Evolutionary conservation across 2,113 vertebrate species (phyloP).

Genomic region (Paracanthobrama guichenoti): DNA sequence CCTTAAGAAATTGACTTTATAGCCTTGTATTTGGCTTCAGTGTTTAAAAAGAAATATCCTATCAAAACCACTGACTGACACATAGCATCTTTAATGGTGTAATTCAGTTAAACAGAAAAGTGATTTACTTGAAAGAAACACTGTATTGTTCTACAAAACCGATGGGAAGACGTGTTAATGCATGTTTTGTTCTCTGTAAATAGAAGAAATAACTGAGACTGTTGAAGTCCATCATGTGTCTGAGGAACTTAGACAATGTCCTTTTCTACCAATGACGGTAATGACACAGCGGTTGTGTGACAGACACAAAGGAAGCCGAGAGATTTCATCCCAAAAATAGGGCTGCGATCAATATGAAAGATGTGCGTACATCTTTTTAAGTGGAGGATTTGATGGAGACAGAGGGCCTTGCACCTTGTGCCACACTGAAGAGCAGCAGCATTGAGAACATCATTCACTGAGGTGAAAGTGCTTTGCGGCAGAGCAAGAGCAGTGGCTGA

Average conservation of each 20-base stretch:
- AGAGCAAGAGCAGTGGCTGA: slow-evolving; percentile 16
- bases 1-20: background rate
- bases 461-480: slow-evolving; percentile 9
- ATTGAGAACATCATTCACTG: slow-evolving; percentile 34
- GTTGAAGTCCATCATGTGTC: background rate
- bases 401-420: slow-evolving; percentile 1
- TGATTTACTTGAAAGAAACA: background rate
- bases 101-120: slow-evolving; percentile 13
- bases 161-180: background rate
- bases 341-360: slow-evolving; percentile 13
- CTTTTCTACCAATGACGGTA: background rate
- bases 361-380: background rate
- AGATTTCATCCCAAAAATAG: slow-evolving; percentile 21
- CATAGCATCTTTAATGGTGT: background rate
- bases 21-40: background rate
- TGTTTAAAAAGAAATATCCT: background rate
- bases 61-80: background rate
- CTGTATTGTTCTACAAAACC: slow-evolving; percentile 3
- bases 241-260: slow-evolving; percentile 30
- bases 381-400: slow-evolving; percentile 19
- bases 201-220: slow-evolving; percentile 13
- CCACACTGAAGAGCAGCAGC: slow-evolving; percentile 1
- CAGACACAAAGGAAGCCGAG: background rate
- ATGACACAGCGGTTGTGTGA: slow-evolving; percentile 4
- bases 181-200: slow-evolving; percentile 22